phyloP scores from a whole-genome alignment of 2,797 vertebrate genomes.

The Mico argentatus region DNA sequence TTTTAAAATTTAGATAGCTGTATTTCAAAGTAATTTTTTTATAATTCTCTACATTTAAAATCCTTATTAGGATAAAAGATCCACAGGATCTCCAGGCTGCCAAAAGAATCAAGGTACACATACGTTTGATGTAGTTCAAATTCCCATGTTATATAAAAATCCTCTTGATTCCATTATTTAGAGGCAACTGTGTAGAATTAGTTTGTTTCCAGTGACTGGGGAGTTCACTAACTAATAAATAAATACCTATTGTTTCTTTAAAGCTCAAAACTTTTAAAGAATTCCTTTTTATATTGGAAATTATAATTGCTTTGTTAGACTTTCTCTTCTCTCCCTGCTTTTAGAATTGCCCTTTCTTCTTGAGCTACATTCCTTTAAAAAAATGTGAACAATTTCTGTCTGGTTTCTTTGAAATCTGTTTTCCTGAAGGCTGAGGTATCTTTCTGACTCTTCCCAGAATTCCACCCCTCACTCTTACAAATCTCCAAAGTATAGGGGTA shows the following conservation, averaged over 20 bases:
- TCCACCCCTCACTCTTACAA: neutral
- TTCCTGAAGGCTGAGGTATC: neutral
- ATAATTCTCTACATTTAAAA: neutral
- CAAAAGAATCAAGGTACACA: neutral
- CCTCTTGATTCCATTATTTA: neutral
- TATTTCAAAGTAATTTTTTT: neutral
- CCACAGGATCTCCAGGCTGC: neutral
- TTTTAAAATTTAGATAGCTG: slow-evolving; percentile 37
- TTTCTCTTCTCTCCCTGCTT: neutral
- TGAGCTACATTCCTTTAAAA: neutral
- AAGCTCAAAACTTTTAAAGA: neutral
- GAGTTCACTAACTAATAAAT: neutral
- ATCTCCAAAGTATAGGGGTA: neutral
- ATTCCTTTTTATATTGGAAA: neutral
- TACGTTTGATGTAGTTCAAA: neutral
- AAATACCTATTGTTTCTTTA: slow-evolving; percentile 32
- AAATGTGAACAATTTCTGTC: slow-evolving; percentile 43
- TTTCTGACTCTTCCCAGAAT: slow-evolving; percentile 17
- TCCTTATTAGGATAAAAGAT: neutral
- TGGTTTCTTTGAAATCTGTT: slow-evolving; percentile 53
- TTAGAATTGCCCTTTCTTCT: neutral
- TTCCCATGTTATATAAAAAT: neutral
- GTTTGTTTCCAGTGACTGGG: neutral
- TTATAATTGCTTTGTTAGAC: neutral
- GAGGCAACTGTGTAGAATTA: neutral